These are phyloP conservation scores for Cotesia typhae DNA, from an alignment of 1,140 invertebrate genomes.

Conservation along the genomic window DNA sequence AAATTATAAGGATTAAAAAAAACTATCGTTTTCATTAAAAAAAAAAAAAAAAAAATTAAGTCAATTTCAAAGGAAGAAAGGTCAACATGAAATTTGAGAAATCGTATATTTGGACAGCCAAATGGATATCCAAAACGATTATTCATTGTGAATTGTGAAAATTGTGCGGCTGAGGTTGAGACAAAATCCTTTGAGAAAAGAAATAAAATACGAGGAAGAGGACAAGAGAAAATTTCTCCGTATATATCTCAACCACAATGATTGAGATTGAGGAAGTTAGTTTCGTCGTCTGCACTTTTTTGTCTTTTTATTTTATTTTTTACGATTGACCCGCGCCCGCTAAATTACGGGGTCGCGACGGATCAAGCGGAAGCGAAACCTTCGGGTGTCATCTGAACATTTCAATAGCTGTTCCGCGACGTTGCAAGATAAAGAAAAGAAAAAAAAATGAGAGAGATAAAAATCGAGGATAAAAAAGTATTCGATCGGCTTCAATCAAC, in stretches of 20 bases:
- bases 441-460: slow-evolving; percentile 21
- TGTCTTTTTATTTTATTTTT: slow-evolving; percentile 46
- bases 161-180: slow-evolving; percentile 33
- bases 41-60: neutral
- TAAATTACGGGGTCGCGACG: slow-evolving; percentile 61
- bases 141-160: slow-evolving; percentile 36
- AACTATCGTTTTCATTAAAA: too few species aligned
- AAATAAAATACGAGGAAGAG: too few species aligned
- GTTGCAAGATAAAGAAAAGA: slow-evolving; percentile 27
- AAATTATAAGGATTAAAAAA: too few species aligned
- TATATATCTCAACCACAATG: slow-evolving; percentile 1
- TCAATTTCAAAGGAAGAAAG: neutral
- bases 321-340: slow-evolving; percentile 58
- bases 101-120: slow-evolving; percentile 46
- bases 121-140: slow-evolving; percentile 45
- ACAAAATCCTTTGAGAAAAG: slow-evolving; percentile 23
- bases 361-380: slow-evolving; percentile 57
- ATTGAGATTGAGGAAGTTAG: slow-evolving; percentile 10
- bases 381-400: slow-evolving; percentile 54
- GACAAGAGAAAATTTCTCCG: slow-evolving; percentile 15
- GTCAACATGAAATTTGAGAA: slow-evolving; percentile 5
- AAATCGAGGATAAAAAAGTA: slow-evolving; percentile 35
- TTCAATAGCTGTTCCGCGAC: slow-evolving; percentile 47
- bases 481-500: slow-evolving; percentile 41
- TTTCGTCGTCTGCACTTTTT: slow-evolving; percentile 20